Conservation (phyloP, 2,888 invertebrate genomes). For the Tetanocera ferruginea region DNA sequence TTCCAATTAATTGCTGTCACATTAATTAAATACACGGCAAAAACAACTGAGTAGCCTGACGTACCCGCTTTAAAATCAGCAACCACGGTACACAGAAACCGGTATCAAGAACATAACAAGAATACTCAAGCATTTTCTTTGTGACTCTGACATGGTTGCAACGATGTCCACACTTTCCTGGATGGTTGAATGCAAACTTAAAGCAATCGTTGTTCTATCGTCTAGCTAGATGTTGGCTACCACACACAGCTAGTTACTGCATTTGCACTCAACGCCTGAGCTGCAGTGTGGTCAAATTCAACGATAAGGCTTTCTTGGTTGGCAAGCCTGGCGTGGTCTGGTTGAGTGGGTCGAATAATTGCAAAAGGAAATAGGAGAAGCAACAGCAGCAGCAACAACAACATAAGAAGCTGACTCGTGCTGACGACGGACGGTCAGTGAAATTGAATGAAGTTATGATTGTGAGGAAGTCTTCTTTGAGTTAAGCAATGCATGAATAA, state of each 20-base stretch:
- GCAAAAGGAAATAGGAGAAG: conserved; percentile 29
- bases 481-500: conserved; percentile 12
- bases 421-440: conserved; percentile 13
- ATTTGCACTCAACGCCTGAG: conserved; percentile 21
- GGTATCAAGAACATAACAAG: conserved; percentile 24
- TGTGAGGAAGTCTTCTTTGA: background rate
- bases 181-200: background rate
- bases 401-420: conserved; percentile 14
- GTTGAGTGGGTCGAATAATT: conserved; percentile 31
- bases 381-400: background rate
- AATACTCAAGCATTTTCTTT: conserved; percentile 18
- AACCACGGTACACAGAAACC: background rate
- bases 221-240: conserved; percentile 8
- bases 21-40: conserved; percentile 38
- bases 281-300: conserved; percentile 24
- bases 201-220: background rate
- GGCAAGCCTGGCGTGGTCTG: background rate
- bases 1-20: conserved; percentile 42
- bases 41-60: background rate
- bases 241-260: conserved; percentile 29
- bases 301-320: conserved; percentile 9
- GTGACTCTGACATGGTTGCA: conserved; percentile 16
- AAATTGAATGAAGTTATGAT: conserved; percentile 26
- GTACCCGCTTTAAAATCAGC: background rate
- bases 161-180: conserved; percentile 30